Conservation (phyloP, 2,113 vertebrate species). For the Aix galericulata region DNA sequence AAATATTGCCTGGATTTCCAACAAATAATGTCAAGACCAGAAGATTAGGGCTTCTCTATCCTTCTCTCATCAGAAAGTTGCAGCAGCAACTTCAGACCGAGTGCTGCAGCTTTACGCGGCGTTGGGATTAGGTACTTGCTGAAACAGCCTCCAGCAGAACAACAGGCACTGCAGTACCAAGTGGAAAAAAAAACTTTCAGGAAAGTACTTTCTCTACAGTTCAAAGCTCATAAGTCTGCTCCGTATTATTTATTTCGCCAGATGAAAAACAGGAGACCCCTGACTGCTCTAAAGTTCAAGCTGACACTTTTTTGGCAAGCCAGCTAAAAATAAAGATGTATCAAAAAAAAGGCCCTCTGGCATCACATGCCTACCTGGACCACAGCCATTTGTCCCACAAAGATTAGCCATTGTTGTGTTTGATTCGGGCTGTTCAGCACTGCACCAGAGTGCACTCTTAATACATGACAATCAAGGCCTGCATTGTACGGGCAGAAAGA, state of each 20-base stretch:
- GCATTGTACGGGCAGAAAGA: neutral
- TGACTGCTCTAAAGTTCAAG: slow-evolving; percentile 11
- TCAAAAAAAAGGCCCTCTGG: neutral
- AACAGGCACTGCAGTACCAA: neutral
- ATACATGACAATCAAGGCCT: neutral
- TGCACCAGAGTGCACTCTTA: neutral
- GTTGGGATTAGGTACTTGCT: neutral
- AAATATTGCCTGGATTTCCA: neutral
- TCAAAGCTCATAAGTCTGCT: neutral
- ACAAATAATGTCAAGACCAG: neutral
- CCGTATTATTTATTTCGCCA: neutral
- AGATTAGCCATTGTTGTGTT: slow-evolving; percentile 15
- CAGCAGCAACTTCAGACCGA: neutral
- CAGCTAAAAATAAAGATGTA: slow-evolving; percentile 28
- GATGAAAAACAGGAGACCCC: neutral
- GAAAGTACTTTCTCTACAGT: slow-evolving; percentile 19
- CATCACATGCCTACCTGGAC: slow-evolving; percentile 47
- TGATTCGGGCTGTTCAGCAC: neutral
- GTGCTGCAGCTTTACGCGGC: neutral
- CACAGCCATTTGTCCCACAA: slow-evolving; percentile 43
- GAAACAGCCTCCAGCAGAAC: neutral
- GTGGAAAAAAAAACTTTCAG: neutral
- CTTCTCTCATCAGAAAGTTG: neutral
- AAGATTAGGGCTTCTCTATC: neutral
- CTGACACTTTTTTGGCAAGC: neutral